Evolutionary conservation across 2,797 vertebrate genomes (phyloP), one percentile per base, ranked within the genome.

Genomic region (Cuculus canorus): DNA sequence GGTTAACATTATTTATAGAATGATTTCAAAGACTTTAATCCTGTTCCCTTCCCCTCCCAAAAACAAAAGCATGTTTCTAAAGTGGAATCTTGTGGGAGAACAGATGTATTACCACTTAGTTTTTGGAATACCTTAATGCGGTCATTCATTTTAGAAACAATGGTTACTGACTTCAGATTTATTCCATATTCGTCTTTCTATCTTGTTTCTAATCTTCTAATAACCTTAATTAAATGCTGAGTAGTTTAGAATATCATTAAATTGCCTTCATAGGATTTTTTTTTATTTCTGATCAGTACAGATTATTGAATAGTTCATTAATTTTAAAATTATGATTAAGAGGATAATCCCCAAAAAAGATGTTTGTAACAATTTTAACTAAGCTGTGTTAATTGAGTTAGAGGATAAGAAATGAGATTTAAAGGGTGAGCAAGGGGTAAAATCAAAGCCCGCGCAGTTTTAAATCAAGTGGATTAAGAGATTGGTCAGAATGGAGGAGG

Each of bases 321-420:
- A 88, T 84, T 95, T 94, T 4, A 96, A 95, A 97, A 96, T 95
- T 91, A 78, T 91, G 93, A 92, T 82, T 83, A 96, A 95, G 89
- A 79, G 84, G 80, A 94, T 94, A 94, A 95, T 92, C 89, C 72
- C 41, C 41, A 23, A 50, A 85, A 95, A 96, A 97, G 48, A 79
- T 92, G 56, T 91, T 97, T 95, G 77, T 37, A 95, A 90, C 77
- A 90, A 82, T 95, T 93, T 96, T 83, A 94, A 82, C 77, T 68
- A 79, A 94, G 27, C 50, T 90, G 17, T 82, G 73, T 87, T 96
- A 92, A 93, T 72, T 96, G 85, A 95, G 52, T 96, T 93, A 92
- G 68, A 17, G 73, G 78, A 91, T 95, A 94, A 97, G 84, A 94
- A 96, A 93, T 94, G 65, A 95, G 91, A 84, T 82, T 97, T 91